phyloP scores from a whole-genome alignment of 2,797 vertebrate species.

The Setipinna tenuifilis region DNA sequence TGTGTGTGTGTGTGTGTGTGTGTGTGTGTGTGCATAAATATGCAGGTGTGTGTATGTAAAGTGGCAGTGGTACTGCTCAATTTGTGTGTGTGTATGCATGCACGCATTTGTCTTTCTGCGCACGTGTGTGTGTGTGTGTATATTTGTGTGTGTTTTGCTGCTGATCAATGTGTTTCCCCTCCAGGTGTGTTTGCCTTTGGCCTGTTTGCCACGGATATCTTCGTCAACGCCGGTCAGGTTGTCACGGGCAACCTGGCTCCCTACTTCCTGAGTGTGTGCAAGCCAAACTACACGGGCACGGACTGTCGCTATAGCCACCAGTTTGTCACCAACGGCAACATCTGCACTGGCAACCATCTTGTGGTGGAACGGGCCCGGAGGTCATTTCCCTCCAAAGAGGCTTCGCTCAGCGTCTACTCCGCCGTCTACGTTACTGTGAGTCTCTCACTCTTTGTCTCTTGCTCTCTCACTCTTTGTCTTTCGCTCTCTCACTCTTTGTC shows the following conservation, averaged over 20 bases:
- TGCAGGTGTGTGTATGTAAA: too few relatives aligned
- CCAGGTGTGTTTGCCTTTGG: slow-evolving; percentile 97
- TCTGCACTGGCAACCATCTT: slow-evolving; percentile 89
- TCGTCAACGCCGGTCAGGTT: slow-evolving; percentile 95
- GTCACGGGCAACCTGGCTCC: slow-evolving; percentile 94
- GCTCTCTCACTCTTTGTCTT: too few relatives aligned
- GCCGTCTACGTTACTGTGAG: slow-evolving; percentile 95
- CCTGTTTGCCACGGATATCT: slow-evolving; percentile 97
- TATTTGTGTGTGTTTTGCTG: background rate
- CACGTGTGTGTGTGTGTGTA: background rate
- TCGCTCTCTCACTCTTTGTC: slow-evolving; percentile 36
- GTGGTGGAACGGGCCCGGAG: slow-evolving; percentile 89
- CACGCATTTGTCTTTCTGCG: too few relatives aligned
- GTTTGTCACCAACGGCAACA: slow-evolving; percentile 90
- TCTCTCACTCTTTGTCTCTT: slow-evolving; percentile 34
- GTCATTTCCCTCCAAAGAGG: slow-evolving; percentile 97
- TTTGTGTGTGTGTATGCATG: background rate
- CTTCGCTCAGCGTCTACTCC: slow-evolving; percentile 93
- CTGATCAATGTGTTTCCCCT: background rate
- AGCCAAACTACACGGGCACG: slow-evolving; percentile 92
- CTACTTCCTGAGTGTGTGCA: slow-evolving; percentile 95
- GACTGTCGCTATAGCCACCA: slow-evolving; percentile 88
- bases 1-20: background rate
- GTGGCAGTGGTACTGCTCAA: too few relatives aligned
- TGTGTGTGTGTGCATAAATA: background rate